Percentiles rank a stretch among this genome's conserved stretches.
Evolutionary conservation across 2,888 invertebrate genomes (phyloP).

Genomic region (Scaptomyza polygonia): DNA sequence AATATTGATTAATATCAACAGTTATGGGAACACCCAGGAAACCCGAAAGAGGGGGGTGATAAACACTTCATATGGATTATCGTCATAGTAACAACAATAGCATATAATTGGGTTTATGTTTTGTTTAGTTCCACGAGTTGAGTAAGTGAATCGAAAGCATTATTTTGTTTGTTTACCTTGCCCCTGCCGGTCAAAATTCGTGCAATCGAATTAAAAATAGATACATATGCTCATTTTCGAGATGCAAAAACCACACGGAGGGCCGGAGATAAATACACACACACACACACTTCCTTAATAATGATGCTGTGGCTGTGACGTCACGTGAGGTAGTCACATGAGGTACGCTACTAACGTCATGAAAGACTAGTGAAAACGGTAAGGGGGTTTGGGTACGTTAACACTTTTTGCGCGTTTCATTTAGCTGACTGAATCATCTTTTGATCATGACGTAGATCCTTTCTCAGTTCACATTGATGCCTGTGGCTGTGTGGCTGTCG

Average conservation of each 20-base stretch:
- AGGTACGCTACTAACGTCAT: conserved; percentile 62
- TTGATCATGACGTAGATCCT: conserved; percentile 34
- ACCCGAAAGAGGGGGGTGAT: neutral
- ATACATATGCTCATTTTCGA: conserved; percentile 27
- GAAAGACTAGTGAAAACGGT: neutral
- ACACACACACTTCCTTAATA: neutral
- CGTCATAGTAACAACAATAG: conserved; percentile 69
- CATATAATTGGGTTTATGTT: conserved; percentile 62
- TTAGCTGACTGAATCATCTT: conserved; percentile 53
- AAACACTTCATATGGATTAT: conserved; percentile 18
- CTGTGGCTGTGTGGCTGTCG: conserved; percentile 1
- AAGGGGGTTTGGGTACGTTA: neutral
- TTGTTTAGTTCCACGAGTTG: conserved; percentile 18
- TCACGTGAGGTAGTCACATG: conserved; percentile 49
- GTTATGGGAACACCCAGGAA: conserved; percentile 28
- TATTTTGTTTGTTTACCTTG: conserved; percentile 42
- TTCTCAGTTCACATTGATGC: neutral
- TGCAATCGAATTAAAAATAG: conserved; percentile 71
- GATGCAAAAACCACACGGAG: conserved; percentile 32
- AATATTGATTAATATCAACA: conserved; percentile 34
- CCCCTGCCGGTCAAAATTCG: conserved; percentile 30
- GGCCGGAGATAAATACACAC: too few relatives aligned
- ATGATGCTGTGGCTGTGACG: conserved; percentile 45
- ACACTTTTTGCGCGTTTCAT: neutral
- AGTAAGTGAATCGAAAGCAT: conserved; percentile 13